Evolutionary conservation across 2,797 vertebrate genomes (phyloP), one percentile per base, ranked within the genome.

Genomic region (Arctocebus calabarensis): DNA sequence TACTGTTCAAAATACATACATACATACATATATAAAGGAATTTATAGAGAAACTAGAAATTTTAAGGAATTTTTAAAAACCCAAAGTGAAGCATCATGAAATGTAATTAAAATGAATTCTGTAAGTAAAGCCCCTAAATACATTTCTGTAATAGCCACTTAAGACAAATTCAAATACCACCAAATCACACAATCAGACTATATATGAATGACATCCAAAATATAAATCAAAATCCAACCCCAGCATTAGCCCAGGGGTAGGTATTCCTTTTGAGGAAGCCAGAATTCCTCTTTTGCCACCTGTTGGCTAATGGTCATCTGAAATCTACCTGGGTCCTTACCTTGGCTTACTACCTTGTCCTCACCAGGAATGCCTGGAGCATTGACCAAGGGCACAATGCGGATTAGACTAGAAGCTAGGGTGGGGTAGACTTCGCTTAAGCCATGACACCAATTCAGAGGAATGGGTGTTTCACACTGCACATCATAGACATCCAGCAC

Each of bases 151-250:
- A 52, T 70, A 87, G 82, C 85, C 78, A 75, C 78, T 73, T 89
- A 88, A 84, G 23, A 16, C 27, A 85, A 90, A 88, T 82, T 77
- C 40, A 59, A 97, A 84, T 29, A 91, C 68, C 71, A 95, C 34
- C 83, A 96, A 95, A 34, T 40, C 57, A 87, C 45, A 91, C 25
- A 83, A 90, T 71, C 37, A 75, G 81, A 88, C 14, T 83, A 82
- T 1, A 82, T 1, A 61, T 37, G 23, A 37, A 55, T 29, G 64
- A 85, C 12, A 86, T 62, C 68, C n/a, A 94, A 91, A 87, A 64
- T 40, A 73, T n/a, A 95, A 94, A 93, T 81, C 37, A 88, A 93
- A 97, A 93, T 90, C 84, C 27, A 55, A 92, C 66, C 91, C 93
- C 92, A 91, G 94, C 73, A 88, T 91, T 88, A 91, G 84, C 66